Evolutionary conservation across 2,113 vertebrate genomes (phyloP).

Genomic region (Gracilinanus agilis): DNA sequence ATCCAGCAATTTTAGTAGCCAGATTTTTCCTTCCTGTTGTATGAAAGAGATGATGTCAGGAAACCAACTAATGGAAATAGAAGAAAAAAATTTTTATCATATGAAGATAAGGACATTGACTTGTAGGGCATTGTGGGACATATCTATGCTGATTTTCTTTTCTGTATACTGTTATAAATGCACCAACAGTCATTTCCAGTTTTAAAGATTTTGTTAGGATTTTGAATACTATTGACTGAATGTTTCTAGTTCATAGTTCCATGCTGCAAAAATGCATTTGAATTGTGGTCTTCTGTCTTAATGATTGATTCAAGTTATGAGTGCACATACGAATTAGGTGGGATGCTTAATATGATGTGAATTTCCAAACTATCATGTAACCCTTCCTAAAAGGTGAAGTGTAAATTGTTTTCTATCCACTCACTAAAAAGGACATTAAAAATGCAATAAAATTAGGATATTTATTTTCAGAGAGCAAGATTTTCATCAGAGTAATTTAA

Average conservation of each 20-base stretch:
- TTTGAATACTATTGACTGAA: slow-evolving; percentile 58
- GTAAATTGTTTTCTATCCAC: slow-evolving; percentile 56
- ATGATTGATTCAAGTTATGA: slow-evolving; percentile 44
- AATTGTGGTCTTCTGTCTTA: slow-evolving; percentile 63
- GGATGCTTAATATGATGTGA: slow-evolving; percentile 15
- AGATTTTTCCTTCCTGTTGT: slow-evolving; percentile 50
- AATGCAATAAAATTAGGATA: slow-evolving; percentile 59
- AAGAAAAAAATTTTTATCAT: slow-evolving; percentile 56
- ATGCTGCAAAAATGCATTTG: slow-evolving; percentile 59
- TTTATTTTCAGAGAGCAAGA: slow-evolving; percentile 60
- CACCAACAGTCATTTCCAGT: slow-evolving; percentile 54
- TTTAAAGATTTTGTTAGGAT: slow-evolving; percentile 9
- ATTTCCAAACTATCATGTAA: slow-evolving; percentile 56
- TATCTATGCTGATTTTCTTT: slow-evolving; percentile 44
- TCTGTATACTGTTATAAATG: slow-evolving; percentile 46
- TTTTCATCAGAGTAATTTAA: slow-evolving; percentile 51
- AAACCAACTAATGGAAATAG: slow-evolving; percentile 56
- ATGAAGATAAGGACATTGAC: slow-evolving; percentile 57
- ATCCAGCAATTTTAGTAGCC: slow-evolving; percentile 21
- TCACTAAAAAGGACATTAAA: slow-evolving; percentile 63
- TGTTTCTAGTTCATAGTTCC: slow-evolving; percentile 57
- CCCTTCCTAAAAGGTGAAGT: slow-evolving; percentile 60
- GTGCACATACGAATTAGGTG: not conserved
- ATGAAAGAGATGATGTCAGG: slow-evolving; percentile 52
- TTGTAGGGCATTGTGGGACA: slow-evolving; percentile 37